A percentile compares a stretch with the other conserved stretches of the same genome.
phyloP scores from a whole-genome alignment of 2,797 vertebrate species.

The Enteromius paludinosus region DNA sequence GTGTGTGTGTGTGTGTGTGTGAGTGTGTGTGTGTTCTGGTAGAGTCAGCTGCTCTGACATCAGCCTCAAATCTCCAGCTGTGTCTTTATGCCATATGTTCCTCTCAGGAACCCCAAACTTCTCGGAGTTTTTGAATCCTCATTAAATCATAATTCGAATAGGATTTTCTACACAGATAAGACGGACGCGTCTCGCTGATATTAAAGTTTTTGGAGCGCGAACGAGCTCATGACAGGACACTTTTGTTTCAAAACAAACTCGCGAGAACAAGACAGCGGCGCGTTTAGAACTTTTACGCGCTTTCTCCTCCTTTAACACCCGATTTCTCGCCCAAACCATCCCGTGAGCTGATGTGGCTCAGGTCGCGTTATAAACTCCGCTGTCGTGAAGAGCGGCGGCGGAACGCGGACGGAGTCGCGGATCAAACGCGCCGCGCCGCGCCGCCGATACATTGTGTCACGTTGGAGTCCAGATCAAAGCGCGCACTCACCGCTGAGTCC shows the following conservation, averaged over 20 bases:
- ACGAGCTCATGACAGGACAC: background rate
- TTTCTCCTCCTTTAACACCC: background rate
- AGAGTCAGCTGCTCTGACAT: conserved; percentile 99
- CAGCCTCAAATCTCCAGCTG: conserved; percentile 99
- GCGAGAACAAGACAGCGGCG: background rate
- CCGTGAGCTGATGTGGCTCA: background rate
- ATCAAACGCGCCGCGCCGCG: conserved; percentile 66
- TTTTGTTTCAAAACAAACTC: background rate
- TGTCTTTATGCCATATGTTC: conserved; percentile 99
- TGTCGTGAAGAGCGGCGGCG: conserved; percentile 64
- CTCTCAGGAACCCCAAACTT: conserved; percentile 79
- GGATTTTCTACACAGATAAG: background rate
- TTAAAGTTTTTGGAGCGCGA: background rate
- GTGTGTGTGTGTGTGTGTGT: conserved; percentile 1
- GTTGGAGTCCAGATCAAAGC: conserved; percentile 54
- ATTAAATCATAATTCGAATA: no score
- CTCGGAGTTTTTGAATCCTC: background rate
- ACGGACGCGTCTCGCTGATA: background rate
- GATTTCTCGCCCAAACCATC: background rate
- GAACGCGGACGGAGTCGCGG: conserved; percentile 67
- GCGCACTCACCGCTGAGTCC: conserved; percentile 71
- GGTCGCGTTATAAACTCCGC: background rate
- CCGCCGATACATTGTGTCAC: conserved; percentile 58
- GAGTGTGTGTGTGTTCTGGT: conserved; percentile 83
- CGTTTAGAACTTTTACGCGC: conserved; percentile 23